Conservation (phyloP, 2,113 vertebrate species). For the Cettia cetti region DNA sequence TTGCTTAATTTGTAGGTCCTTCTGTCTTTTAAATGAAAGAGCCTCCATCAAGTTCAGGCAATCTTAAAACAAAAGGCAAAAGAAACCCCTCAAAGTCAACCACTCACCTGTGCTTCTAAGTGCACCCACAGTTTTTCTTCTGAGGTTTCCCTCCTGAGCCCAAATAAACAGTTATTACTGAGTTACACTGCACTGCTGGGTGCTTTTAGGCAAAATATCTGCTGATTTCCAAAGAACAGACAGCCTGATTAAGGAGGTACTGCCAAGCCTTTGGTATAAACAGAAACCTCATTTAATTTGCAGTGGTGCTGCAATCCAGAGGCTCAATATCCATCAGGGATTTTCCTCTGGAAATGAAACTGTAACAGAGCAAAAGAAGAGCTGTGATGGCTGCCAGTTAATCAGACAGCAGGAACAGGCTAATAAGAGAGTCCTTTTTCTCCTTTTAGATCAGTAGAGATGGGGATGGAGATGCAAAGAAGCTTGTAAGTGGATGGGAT, state of each 20-base stretch:
- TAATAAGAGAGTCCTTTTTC: background rate
- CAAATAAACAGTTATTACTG: background rate
- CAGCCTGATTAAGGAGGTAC: background rate
- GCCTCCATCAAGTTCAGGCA: background rate
- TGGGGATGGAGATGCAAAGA: background rate
- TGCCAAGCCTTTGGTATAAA: background rate
- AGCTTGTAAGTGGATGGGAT: background rate
- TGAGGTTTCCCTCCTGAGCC: background rate
- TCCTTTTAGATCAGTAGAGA: background rate
- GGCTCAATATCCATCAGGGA: background rate
- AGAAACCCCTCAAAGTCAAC: background rate
- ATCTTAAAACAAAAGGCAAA: background rate
- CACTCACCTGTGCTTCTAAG: background rate
- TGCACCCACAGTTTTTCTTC: background rate
- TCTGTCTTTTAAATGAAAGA: background rate
- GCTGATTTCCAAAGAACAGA: background rate
- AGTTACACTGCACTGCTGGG: background rate
- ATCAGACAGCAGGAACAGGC: background rate
- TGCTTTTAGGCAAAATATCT: constrained; percentile 7
- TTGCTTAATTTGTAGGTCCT: constrained; percentile 50
- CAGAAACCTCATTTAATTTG: background rate
- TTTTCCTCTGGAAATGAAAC: background rate
- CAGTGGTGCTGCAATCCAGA: background rate
- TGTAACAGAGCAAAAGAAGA: background rate
- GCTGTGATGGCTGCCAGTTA: background rate